These are phyloP conservation scores for Australoheros scitulus DNA, from an alignment of 2,113 vertebrate species.

Conservation along the genomic window DNA sequence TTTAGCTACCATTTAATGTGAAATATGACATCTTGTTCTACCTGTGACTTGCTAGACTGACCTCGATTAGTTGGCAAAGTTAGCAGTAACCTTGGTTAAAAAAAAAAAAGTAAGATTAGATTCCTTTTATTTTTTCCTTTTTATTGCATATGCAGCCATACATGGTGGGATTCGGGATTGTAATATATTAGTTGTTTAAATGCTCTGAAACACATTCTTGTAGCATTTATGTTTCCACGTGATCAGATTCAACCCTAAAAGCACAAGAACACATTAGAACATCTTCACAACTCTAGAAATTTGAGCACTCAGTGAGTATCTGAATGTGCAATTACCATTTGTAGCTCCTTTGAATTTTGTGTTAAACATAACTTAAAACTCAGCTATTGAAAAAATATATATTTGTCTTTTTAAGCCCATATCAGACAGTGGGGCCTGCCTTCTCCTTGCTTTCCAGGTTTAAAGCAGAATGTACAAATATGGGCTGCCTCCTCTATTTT, in stretches of 20 bases:
- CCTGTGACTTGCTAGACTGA: background rate
- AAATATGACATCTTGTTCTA: background rate
- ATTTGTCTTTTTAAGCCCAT: background rate
- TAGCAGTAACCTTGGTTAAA: background rate
- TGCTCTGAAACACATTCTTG: background rate
- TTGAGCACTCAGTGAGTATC: background rate
- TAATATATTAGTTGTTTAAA: background rate
- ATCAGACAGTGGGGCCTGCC: too few species aligned
- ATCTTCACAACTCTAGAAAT: background rate
- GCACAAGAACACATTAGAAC: background rate
- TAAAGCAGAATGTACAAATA: background rate
- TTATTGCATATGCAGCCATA: too few species aligned
- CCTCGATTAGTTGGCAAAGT: fast-evolving
- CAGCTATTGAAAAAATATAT: background rate
- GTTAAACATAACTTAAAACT: background rate
- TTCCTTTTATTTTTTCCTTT: too few species aligned
- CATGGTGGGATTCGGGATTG: too few species aligned
- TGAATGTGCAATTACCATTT: background rate
- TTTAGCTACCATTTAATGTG: background rate
- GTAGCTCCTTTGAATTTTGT: background rate
- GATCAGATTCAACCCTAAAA: background rate
- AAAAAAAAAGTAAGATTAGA: too few species aligned
- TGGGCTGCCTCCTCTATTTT: background rate
- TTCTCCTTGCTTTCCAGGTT: background rate
- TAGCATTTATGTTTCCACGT: background rate